A percentile compares a stretch with the other conserved stretches of the same genome.
Conservation (phyloP, 1,140 invertebrate species). For the Drosophila kohkoa region DNA sequence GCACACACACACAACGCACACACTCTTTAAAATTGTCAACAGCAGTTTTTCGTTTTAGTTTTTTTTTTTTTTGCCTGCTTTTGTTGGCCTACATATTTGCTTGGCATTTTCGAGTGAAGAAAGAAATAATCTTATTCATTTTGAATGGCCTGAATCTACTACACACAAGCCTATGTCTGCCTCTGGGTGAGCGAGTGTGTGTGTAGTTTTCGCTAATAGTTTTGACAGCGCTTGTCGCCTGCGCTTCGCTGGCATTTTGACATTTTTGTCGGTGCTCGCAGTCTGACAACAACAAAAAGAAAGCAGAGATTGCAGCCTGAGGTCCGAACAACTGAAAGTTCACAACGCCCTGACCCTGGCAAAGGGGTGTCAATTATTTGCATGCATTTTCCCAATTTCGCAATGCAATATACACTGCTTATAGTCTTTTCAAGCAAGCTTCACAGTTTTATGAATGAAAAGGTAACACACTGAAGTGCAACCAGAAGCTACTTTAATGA, state of each 20-base stretch:
- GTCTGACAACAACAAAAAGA: constrained; percentile 20
- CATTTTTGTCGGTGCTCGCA: constrained; percentile 37
- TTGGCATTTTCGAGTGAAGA: constrained; percentile 69
- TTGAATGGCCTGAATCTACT: constrained; percentile 60
- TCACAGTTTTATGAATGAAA: not conserved
- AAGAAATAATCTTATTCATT: constrained; percentile 73
- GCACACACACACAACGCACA: constrained; percentile 13
- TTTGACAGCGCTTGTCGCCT: constrained; percentile 75
- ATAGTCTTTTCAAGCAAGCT: not conserved
- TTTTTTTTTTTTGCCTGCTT: constrained; percentile 49
- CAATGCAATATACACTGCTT: constrained; percentile 21
- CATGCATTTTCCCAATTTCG: constrained; percentile 34
- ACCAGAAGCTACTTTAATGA: too few relatives aligned
- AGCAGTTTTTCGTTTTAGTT: constrained; percentile 42
- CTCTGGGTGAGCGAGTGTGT: constrained; percentile 12
- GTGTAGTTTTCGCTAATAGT: constrained; percentile 64
- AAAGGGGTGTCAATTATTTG: constrained; percentile 52
- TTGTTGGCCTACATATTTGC: constrained; percentile 73
- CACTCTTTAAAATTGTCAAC: constrained; percentile 56
- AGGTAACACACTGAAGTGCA: too few relatives aligned
- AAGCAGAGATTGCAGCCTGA: constrained; percentile 1
- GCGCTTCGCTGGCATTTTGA: constrained; percentile 55
- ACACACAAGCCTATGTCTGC: not conserved
- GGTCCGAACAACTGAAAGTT: constrained; percentile 48
- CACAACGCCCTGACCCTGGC: constrained; percentile 66